Evolutionary conservation across 2,113 vertebrate genomes (phyloP).

Genomic region (Neodon shergylaensis): DNA sequence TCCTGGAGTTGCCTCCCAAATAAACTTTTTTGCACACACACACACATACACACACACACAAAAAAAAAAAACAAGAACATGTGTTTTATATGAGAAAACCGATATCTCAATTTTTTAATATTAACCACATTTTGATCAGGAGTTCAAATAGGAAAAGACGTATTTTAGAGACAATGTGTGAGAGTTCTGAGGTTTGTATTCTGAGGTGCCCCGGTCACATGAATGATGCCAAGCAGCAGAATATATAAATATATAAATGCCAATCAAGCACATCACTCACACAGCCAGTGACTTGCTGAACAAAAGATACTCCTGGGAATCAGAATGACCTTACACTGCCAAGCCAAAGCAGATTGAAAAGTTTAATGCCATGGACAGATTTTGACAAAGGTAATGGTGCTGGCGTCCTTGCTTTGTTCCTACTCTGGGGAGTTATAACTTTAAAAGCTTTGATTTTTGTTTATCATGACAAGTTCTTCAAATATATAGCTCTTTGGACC

Average conservation of each 20-base stretch:
- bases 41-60: rapidly evolving
- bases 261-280: conserved; percentile 71
- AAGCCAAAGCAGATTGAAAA: conserved; percentile 4
- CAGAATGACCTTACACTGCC: conserved; percentile 69
- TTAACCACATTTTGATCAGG: conserved; percentile 76
- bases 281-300: conserved; percentile 26
- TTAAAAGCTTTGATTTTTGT: conserved; percentile 79
- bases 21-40: neutral
- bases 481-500: conserved; percentile 59
- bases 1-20: conserved; percentile 25
- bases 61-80: too few relatives aligned
- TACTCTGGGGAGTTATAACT: conserved; percentile 66
- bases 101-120: conserved; percentile 74
- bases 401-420: conserved; percentile 65
- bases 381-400: conserved; percentile 67
- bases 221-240: conserved; percentile 69
- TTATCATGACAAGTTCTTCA: conserved; percentile 77
- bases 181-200: conserved; percentile 68
- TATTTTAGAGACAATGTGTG: conserved; percentile 28
- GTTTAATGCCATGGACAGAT: conserved; percentile 72
- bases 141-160: neutral
- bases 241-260: conserved; percentile 72
- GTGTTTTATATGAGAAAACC: conserved; percentile 70
- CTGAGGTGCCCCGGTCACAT: neutral
- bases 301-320: conserved; percentile 48